Base-by-base conservation (phyloP, 2,113 vertebrate species). In the Mixornis gularis region DNA sequence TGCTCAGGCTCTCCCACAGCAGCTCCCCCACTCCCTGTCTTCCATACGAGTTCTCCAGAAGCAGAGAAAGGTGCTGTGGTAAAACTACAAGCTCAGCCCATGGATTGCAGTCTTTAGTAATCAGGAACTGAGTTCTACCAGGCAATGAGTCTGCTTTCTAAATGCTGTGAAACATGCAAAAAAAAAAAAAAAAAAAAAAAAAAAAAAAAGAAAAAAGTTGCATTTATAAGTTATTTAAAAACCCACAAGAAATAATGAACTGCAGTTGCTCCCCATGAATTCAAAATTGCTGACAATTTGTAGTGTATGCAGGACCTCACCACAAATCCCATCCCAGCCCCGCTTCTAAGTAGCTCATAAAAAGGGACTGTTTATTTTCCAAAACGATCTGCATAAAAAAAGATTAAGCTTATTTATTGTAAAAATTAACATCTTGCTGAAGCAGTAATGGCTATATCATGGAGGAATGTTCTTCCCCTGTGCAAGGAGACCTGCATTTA, bases 341-440 rank as follows among this genome's bases (percentile, higher is more conserved):
- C 32, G 30, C 68, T 76, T 96, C 70, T 90, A 89, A 92, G 90
- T 15, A 96, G 93, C 96, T 97, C 72, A 84, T 96, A 96, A 97
- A 96, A 96, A 95, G 5, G 71, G 70, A 81, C 96, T 96, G 87
- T 95, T 97, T 95, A 89, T 93, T 97, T 95, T 89, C 76, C 76
- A 85, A 97, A 96, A 87, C 0, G 89, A 96, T 92, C 90, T 85
- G 83, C 72, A 51, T 93, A 86, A 91, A 94, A 94, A 40, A 40
- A 85, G 72, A 95, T 96, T 93, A 90, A 77, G 87, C 90, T 97
- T 97, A 97, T 95, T 97, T 96, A 96, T 95, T 94, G 86, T 94
- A 79, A 95, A 94, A 97, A 96, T 96, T 93, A 96, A 76, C 49
- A 27, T 96, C 90, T 95, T 94, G 73, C 85, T 46, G 84, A 70